Evolutionary conservation across 2,888 invertebrate genomes (phyloP), one percentile per base, ranked within the genome.

Genomic region (Platynereis dumerilii): DNA sequence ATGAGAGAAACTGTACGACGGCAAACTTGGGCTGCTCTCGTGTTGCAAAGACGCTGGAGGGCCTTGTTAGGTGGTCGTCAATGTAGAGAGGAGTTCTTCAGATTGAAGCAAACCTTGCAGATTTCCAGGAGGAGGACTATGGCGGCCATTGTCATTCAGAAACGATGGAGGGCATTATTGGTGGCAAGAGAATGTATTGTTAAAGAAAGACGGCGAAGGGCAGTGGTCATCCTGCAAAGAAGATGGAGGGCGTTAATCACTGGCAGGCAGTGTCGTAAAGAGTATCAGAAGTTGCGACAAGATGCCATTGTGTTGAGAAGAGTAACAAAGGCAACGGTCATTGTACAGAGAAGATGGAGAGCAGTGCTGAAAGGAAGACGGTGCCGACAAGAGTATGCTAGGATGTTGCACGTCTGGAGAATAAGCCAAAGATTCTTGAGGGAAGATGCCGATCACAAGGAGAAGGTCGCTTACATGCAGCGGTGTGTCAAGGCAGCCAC

Each of bases 341-440:
- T 57, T 29, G 34, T 53, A 57, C 54, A 61, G 42, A 29, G 20
- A 15, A 57, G 59, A 27, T 48, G 17, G 20, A 59, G 59, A 26
- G 44, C 59, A 15, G 22, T 5, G 26, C 17, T 59, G 55, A 27
- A 22, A 27, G 55, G 26, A 3, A 55, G 27, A 27, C 7, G 22
- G 26, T 17, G n/a, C 5, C 55, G 27, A 17, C 5, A 24, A 55
- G 27, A 20, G 7, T 55, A 55, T 55, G 24, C n/a, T 7, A 55
- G 27, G 27, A 20, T n/a, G 27, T n/a, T 22, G 17, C 22, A 55
- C 10, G 24, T 55, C 10, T 24, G n/a, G 28, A 55, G 26, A 29
- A 62, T 24, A 34, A 34, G 34, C 34, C 34, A 34, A 12, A 5
- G 12, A 12, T 34, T 34, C 12, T 34, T 34, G 34, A 34, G 34